Conservation (phyloP, 2,888 invertebrate species). For the Drosophila rubida region DNA sequence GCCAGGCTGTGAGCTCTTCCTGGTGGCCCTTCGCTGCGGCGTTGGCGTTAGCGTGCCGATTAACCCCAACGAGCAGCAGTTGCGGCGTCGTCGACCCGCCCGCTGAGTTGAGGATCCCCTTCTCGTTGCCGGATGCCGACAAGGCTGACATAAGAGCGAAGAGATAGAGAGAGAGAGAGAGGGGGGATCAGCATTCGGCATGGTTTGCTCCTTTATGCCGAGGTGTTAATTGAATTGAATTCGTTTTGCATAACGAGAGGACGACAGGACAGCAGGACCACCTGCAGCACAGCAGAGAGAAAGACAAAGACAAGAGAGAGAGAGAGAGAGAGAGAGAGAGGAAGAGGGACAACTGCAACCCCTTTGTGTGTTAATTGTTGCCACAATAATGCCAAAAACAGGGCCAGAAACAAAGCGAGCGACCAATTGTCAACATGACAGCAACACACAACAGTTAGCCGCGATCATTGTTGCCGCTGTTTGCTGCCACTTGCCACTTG, state of each 20-base stretch:
- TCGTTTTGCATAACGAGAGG: constrained; percentile 84
- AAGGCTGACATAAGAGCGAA: constrained; percentile 70
- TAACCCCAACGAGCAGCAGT: constrained; percentile 48
- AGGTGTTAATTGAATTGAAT: constrained; percentile 85
- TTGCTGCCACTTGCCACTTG: constrained; percentile 25
- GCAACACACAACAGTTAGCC: constrained; percentile 73
- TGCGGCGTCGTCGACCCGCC: constrained; percentile 32
- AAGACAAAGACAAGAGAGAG: too few relatives aligned
- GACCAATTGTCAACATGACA: constrained; percentile 84
- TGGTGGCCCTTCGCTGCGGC: constrained; percentile 41
- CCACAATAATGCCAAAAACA: constrained; percentile 57
- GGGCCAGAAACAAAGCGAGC: constrained; percentile 75
- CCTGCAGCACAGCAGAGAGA: constrained; percentile 56
- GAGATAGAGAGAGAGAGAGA: constrained; percentile 33
- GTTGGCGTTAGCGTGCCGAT: constrained; percentile 70
- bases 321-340: not conserved
- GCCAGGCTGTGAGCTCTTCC: constrained; percentile 33
- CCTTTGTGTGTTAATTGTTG: constrained; percentile 77
- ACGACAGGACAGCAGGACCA: constrained; percentile 54
- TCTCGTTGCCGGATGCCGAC: constrained; percentile 22
- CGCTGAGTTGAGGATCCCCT: constrained; percentile 44
- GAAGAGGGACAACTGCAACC: constrained; percentile 23
- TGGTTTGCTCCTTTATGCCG: constrained; percentile 63
- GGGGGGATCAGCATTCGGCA: constrained; percentile 44
- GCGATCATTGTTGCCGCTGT: constrained; percentile 70